Base-by-base conservation (phyloP, 2,888 invertebrate species). In the Ormia ochracea region DNA sequence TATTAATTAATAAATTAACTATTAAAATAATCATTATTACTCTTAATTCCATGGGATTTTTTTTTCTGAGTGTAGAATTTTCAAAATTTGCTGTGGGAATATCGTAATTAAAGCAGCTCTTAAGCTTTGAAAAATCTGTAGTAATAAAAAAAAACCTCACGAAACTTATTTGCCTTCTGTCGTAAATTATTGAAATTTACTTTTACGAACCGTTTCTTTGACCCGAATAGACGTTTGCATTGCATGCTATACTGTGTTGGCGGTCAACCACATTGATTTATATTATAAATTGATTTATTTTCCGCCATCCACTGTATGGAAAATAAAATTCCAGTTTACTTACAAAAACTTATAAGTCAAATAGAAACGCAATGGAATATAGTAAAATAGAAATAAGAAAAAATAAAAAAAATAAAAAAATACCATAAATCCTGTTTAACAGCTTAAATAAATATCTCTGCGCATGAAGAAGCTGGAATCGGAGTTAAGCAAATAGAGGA, bases 381-480 rank as follows among this genome's bases (percentile, higher is more conserved):
- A n/a, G n/a, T 52, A 31, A 6, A 28, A 66, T 21, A 33, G 45
- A 50, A 50, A 31, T 63, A 33, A 38, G 33, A 54, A 59, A 52
- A 70, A 61, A 68, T 45, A n/a, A 61, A 45, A 48, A 48, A 65
- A 48, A 28, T 50, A 52, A 21, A 76, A 80, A 73, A 68, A 73
- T 76, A 63, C 69, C 81, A 78, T 74, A 81, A 78, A 78, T 81
- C 77, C 81, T 78, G 78, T 77, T 81, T 59, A 76, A 59, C 74
- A 65, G 69, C 81, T 78, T 69, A 69, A 74, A 69, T 21, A 74
- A 58, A 70, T 70, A 77, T 74, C 74, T 73, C 52, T 73, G 72
- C 59, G 38, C 38, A 65, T 2, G 52, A 61, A 59, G 70, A 68
- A 80, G 72, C 63, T 61, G 48, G 52, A 65, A 69, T 54, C 56